A percentile compares a stretch with the other conserved stretches of the same genome.
phyloP scores from a whole-genome alignment of 2,797 vertebrate genomes.

The Melanotaenia maccullochi region DNA sequence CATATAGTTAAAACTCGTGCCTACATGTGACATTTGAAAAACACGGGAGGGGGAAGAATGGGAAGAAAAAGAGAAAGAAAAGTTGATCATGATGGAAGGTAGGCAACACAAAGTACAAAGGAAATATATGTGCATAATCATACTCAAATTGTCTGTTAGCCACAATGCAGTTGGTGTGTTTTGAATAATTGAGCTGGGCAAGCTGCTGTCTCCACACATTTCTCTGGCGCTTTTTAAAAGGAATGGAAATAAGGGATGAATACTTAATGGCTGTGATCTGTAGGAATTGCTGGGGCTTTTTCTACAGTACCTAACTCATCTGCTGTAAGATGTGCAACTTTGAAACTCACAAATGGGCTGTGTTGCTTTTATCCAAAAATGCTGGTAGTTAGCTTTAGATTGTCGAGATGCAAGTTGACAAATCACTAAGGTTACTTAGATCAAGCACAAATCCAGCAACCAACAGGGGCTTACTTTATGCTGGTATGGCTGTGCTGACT shows the following conservation, averaged over 20 bases:
- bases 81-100: conserved; percentile 46
- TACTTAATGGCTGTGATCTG: conserved; percentile 70
- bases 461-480: neutral
- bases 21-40: conserved; percentile 6
- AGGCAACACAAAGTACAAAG: conserved; percentile 58
- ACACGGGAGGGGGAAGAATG: no score
- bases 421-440: conserved; percentile 2
- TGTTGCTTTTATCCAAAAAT: conserved; percentile 27
- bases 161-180: conserved; percentile 65
- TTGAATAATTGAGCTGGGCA: conserved; percentile 73
- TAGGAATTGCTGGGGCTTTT: conserved; percentile 55
- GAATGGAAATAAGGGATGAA: conserved; percentile 71
- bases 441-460: conserved; percentile 11
- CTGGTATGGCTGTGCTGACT: neutral
- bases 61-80: neutral
- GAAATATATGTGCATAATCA: conserved; percentile 75
- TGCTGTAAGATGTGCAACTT: conserved; percentile 40
- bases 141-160: conserved; percentile 56
- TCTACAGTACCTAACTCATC: conserved; percentile 41
- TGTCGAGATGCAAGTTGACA: conserved; percentile 7
- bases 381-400: conserved; percentile 6
- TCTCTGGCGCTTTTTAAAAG: conserved; percentile 64
- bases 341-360: conserved; percentile 33
- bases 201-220: conserved; percentile 68
- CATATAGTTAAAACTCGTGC: conserved; percentile 12